Base-by-base conservation (phyloP, 2,113 vertebrate genomes). In the Phalacrocorax carbo region DNA sequence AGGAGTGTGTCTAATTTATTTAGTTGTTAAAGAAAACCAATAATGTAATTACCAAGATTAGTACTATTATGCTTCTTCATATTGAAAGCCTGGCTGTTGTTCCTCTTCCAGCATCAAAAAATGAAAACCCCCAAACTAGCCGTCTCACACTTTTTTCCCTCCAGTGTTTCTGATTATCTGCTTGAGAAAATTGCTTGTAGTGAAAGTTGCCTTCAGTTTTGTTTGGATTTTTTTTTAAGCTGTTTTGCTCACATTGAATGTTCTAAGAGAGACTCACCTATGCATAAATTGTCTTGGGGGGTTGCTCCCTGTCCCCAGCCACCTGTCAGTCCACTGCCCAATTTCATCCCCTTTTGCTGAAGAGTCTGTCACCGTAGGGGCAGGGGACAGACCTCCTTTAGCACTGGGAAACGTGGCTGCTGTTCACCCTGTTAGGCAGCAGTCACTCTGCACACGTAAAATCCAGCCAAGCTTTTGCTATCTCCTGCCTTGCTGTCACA, bases 391-490 rank as follows among this genome's bases (percentile, higher is more conserved):
- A 30, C 5, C 48, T 32, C 26, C 46, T 58, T 61, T 54, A 60
- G 68, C 36, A 12, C 2, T 0, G 2, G 20, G 44, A 34, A 9
- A 19, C 0, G 1, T 3, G 8, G 13, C 48, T 55, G 3, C 58
- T 75, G 5, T 48, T 68, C 26, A 15, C 29, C 62, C 44, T 0
- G 0, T 20, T 11, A 17, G 40, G 64, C 32, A 72, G 46, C 66
- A n/a, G 38, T 22, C 17, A 3, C 61, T 60, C 0, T 4, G 49
- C 60, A 11, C 20, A 5, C 3, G 3, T 36, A 18, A 60, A 76
- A 71, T 27, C 30, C 71, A 58, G 13, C 27, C 34, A 17, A 14
- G 34, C 27, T 65, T 54, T 7, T 36, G n/a, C 69, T 55, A 44
- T 30, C 27, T 51, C 29, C 69, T 86, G 44, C 75, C 30, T 62